Percentiles rank a stretch among this genome's conserved stretches.
phyloP scores from a whole-genome alignment of 2,888 invertebrate species.

The Tridacna gigas region DNA sequence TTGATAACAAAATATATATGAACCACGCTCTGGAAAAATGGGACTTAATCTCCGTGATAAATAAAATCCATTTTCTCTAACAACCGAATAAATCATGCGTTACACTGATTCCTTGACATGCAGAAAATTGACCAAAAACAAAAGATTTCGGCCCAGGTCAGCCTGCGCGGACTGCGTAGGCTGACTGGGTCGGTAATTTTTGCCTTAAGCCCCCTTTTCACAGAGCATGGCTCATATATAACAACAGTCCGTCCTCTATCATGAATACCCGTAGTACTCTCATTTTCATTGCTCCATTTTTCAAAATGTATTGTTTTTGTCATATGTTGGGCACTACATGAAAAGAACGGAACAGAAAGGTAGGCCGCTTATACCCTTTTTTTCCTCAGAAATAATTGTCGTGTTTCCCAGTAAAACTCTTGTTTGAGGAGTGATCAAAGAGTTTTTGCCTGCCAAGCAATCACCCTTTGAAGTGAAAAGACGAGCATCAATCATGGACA shows the following conservation, averaged over 20 bases:
- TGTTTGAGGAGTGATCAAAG: conserved; percentile 24
- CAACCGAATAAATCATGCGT: no score
- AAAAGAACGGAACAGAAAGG: neutral
- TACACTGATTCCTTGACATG: no score
- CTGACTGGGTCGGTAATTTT: no score
- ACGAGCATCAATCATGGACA: conserved; percentile 10
- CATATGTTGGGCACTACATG: neutral
- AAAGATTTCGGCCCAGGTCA: no score
- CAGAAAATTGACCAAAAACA: no score
- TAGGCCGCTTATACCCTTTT: neutral
- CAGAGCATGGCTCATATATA: no score
- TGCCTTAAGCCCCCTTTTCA: no score
- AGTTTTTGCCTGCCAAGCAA: conserved; percentile 14
- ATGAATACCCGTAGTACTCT: neutral
- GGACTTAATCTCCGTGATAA: no score
- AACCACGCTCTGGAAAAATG: neutral
- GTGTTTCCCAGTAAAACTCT: neutral
- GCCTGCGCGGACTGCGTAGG: no score
- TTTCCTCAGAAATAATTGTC: conserved; percentile 14
- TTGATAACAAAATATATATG: neutral
- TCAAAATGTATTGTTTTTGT: neutral
- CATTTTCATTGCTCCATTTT: neutral
- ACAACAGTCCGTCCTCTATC: neutral
- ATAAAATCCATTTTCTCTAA: no score
- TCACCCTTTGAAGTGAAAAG: conserved; percentile 16